Percentiles rank a stretch among this genome's conserved stretches.
Evolutionary conservation across 2,888 invertebrate genomes (phyloP).

Genomic region (Drosophila siamana): DNA sequence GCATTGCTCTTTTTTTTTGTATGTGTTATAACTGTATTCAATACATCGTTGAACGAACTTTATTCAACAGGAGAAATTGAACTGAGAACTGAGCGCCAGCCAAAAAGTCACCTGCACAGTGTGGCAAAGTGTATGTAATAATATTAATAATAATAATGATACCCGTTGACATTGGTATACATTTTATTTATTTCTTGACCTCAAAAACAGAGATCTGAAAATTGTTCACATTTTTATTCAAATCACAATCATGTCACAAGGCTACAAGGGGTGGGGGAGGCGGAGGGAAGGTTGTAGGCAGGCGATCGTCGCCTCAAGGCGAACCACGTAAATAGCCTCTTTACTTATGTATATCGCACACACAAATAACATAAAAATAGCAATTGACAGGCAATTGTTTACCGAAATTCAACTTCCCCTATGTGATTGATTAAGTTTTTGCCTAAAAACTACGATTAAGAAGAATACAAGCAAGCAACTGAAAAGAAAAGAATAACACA

Average conservation of each 20-base stretch:
- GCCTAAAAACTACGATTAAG: conserved; percentile 23
- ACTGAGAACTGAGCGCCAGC: background rate
- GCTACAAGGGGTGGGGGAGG: conserved; percentile 20
- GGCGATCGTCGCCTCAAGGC: conserved; percentile 51
- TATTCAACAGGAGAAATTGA: conserved; percentile 16
- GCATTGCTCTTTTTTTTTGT: conserved; percentile 47
- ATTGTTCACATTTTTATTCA: conserved; percentile 64
- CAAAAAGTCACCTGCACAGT: conserved; percentile 30
- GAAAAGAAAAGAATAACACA: conserved; percentile 21
- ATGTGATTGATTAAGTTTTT: conserved; percentile 26
- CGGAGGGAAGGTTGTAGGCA: background rate
- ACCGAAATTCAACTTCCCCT: conserved; percentile 33
- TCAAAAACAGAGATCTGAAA: conserved; percentile 31
- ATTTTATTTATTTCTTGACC: conserved; percentile 50
- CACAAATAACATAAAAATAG: conserved; percentile 1
- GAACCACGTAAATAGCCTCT: conserved; percentile 55
- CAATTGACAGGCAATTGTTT: conserved; percentile 11
- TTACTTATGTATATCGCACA: conserved; percentile 10
- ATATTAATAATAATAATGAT: conserved; percentile 10
- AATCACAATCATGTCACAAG: conserved; percentile 56
- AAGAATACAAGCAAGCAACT: background rate
- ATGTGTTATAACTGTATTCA: conserved; percentile 38
- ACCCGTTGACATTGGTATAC: conserved; percentile 58
- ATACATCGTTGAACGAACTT: conserved; percentile 72
- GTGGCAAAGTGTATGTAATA: conserved; percentile 29